phyloP scores from a whole-genome alignment of 2,797 vertebrate genomes.

The Champsocephalus gunnari region DNA sequence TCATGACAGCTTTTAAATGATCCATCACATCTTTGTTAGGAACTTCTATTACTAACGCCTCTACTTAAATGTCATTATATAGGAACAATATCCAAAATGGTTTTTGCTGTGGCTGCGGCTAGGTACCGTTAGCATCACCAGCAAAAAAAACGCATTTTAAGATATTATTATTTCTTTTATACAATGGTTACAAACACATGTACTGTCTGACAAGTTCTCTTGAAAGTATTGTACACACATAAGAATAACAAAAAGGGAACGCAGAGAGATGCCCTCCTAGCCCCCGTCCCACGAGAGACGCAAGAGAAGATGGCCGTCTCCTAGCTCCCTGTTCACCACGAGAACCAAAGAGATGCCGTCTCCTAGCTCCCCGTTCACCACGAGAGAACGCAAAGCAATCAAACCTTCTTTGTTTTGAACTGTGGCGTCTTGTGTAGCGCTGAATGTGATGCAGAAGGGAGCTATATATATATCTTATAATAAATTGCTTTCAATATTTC shows the following conservation, averaged over 20 bases:
- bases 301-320: neutral
- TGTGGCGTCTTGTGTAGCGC: slow-evolving; percentile 30
- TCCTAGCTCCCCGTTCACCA: slow-evolving; percentile 50
- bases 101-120: slow-evolving; percentile 22
- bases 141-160: neutral
- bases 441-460: slow-evolving; percentile 33
- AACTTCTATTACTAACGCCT: slow-evolving; percentile 71
- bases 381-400: slow-evolving; percentile 54
- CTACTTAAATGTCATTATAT: slow-evolving; percentile 72
- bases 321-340: too few relatives aligned
- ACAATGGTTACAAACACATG: slow-evolving; percentile 74
- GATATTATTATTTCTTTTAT: slow-evolving; percentile 39
- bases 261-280: too few relatives aligned
- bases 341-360: too few relatives aligned
- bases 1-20: slow-evolving; percentile 60
- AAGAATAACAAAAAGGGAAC: slow-evolving; percentile 52
- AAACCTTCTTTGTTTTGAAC: neutral
- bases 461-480: slow-evolving; percentile 37
- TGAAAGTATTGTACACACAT: slow-evolving; percentile 62
- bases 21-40: slow-evolving; percentile 72
- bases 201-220: slow-evolving; percentile 57
- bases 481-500: slow-evolving; percentile 55
- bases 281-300: too few relatives aligned
- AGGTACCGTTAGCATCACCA: slow-evolving; percentile 39
- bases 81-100: slow-evolving; percentile 54